phyloP scores from a whole-genome alignment of 2,797 vertebrate species.

The Syngnathus rostellatus region DNA sequence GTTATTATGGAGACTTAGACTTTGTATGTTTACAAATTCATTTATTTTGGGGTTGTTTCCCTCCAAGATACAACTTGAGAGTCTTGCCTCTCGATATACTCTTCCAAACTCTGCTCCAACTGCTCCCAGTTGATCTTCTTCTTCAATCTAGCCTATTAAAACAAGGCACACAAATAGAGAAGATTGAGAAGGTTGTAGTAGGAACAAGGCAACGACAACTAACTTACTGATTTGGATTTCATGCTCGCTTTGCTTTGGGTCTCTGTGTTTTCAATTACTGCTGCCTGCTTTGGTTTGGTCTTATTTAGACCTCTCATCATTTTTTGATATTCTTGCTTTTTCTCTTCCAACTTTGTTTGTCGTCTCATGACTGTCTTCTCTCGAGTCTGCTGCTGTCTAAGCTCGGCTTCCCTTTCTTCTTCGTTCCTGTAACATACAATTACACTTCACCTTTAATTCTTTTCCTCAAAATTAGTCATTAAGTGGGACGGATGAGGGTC shows the following conservation, averaged over 20 bases:
- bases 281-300: constrained; percentile 31
- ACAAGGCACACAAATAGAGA: neutral
- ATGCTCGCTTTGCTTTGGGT: constrained; percentile 35
- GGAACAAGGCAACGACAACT: neutral
- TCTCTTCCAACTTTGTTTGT: constrained; percentile 69
- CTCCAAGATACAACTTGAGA: neutral
- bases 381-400: constrained; percentile 32
- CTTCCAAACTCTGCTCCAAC: constrained; percentile 68
- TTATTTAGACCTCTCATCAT: constrained; percentile 52
- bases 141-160: constrained; percentile 56
- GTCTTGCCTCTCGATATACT: constrained; percentile 42
- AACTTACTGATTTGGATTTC: constrained; percentile 12
- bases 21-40: neutral
- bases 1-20: neutral
- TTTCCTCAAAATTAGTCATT: neutral
- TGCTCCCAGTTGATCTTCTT: constrained; percentile 66
- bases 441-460: neutral
- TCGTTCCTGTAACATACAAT: constrained; percentile 59
- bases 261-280: constrained; percentile 14
- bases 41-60: neutral
- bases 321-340: constrained; percentile 59
- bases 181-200: neutral
- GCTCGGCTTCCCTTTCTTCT: constrained; percentile 56
- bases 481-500: neutral
- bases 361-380: constrained; percentile 67